Conservation (phyloP, 2,113 vertebrate genomes). For the Henicopernis longicauda region DNA sequence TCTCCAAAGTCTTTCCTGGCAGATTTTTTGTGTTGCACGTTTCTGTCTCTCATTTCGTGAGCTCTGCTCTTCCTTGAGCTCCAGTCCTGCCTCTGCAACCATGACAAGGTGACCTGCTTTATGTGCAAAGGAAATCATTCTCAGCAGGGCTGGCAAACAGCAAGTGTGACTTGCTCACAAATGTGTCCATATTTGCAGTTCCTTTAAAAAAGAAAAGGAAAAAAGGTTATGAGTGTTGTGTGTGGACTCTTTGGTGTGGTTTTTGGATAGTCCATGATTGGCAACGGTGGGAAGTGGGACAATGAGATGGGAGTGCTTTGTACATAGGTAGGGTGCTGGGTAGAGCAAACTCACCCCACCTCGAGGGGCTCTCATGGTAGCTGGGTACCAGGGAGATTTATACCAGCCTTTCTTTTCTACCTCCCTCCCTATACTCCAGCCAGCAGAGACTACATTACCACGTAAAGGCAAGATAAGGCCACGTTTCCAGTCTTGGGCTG, state of each 20-base stretch:
- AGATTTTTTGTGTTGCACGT: background rate
- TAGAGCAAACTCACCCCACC: background rate
- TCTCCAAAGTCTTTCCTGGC: background rate
- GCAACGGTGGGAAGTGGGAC: background rate
- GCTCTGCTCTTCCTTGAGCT: background rate
- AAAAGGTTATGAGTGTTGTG: background rate
- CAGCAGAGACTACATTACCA: background rate
- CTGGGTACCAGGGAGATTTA: background rate
- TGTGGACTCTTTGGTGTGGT: background rate
- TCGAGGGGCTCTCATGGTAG: fast-evolving
- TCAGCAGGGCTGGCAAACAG: background rate
- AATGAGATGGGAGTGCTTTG: background rate
- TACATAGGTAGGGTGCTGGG: background rate
- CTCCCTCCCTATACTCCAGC: background rate
- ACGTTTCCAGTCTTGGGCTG: background rate
- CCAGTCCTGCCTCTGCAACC: background rate
- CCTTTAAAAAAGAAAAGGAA: background rate
- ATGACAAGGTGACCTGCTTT: background rate
- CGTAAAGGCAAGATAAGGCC: background rate
- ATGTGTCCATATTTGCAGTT: background rate
- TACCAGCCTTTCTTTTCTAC: background rate
- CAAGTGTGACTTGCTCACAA: background rate
- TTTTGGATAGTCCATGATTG: background rate
- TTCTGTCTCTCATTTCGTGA: background rate
- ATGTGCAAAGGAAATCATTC: background rate